Percentiles rank a stretch among this genome's conserved stretches.
Evolutionary conservation across 2,888 invertebrate genomes (phyloP).

Genomic region (Polydesmus complanatus): DNA sequence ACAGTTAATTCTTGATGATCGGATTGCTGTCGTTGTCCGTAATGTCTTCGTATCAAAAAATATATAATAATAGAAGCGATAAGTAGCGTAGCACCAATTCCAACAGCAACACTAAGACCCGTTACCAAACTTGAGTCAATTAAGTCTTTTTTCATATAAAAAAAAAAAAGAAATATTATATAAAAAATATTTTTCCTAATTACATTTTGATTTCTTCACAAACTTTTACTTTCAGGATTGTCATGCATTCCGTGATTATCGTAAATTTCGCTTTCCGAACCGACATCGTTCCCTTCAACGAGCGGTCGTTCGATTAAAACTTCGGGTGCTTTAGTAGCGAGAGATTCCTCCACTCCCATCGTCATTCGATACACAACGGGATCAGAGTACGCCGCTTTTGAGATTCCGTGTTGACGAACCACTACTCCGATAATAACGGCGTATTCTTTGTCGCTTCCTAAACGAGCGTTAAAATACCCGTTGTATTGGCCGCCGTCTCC

Average conservation of each 20-base stretch:
- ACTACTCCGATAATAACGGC: slow-evolving; percentile 56
- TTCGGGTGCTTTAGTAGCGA: neutral
- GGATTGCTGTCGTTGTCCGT: slow-evolving; percentile 35
- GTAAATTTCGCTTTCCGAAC: neutral
- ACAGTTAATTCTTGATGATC: slow-evolving; percentile 55
- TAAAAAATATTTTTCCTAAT: neutral
- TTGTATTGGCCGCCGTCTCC: slow-evolving; percentile 62
- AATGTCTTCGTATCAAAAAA: slow-evolving; percentile 40
- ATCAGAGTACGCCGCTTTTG: slow-evolving; percentile 48
- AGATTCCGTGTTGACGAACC: slow-evolving; percentile 50
- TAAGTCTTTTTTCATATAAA: slow-evolving; percentile 3
- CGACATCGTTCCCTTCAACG: neutral
- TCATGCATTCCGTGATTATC: neutral
- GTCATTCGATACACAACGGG: slow-evolving; percentile 16
- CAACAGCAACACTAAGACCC: slow-evolving; percentile 50
- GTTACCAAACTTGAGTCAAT: slow-evolving; percentile 27
- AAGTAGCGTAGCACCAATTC: slow-evolving; percentile 50
- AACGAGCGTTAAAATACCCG: slow-evolving; percentile 58
- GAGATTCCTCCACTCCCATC: neutral
- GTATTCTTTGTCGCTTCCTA: slow-evolving; percentile 45
- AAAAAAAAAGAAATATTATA: neutral
- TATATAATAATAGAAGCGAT: slow-evolving; percentile 48
- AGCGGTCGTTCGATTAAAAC: neutral
- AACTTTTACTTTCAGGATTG: no score
- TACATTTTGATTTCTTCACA: no score